phyloP scores from a whole-genome alignment of 2,888 invertebrate species.

The Zygogramma bicolorata region DNA sequence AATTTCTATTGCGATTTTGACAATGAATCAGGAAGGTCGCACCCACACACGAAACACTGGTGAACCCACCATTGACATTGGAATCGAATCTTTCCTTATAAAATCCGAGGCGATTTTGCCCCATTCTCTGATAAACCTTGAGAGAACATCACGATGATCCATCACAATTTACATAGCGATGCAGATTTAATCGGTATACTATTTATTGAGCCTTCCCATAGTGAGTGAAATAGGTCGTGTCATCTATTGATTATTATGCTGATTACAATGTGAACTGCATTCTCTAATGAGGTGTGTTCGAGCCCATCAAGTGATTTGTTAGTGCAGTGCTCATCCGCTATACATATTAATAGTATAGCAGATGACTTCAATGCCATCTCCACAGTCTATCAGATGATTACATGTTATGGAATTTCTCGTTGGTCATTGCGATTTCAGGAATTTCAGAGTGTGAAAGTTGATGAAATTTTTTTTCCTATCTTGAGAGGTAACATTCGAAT shows the following conservation, averaged over 20 bases:
- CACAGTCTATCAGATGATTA: neutral
- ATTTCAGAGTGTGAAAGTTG: too few species aligned
- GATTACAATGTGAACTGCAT: neutral
- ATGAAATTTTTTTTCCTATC: too few species aligned
- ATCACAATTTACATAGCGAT: neutral
- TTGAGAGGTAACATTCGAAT: too few species aligned
- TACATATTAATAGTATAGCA: neutral
- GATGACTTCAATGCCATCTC: neutral
- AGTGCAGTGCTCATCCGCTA: neutral
- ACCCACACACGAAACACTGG: too few species aligned
- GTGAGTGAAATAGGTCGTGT: conserved; percentile 4
- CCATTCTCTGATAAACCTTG: neutral
- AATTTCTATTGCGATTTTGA: too few species aligned
- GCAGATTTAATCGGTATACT: neutral
- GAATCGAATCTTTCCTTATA: neutral
- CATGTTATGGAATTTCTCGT: neutral
- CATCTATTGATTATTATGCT: neutral
- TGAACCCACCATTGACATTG: too few species aligned
- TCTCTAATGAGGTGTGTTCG: neutral
- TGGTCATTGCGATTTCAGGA: too few species aligned
- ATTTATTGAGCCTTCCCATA: neutral
- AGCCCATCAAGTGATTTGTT: neutral
- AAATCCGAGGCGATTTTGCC: neutral
- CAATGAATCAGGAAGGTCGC: too few species aligned
- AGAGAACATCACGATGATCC: neutral